Evolutionary conservation across 2,797 vertebrate genomes (phyloP).

Genomic region (Staurois parvus): DNA sequence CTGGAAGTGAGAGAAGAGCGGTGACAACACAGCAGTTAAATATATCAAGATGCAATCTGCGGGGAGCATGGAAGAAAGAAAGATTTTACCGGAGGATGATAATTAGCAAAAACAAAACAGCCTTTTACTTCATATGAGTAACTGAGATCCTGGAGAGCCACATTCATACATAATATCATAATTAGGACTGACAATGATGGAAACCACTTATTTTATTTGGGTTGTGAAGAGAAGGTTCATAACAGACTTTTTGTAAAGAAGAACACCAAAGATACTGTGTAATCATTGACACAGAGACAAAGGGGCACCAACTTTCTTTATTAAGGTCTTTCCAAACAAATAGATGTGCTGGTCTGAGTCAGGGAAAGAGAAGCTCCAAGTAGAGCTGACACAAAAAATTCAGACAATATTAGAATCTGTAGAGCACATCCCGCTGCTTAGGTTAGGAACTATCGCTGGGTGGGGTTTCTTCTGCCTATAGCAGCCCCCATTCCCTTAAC

Average conservation of each 20-base stretch:
- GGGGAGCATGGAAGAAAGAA: neutral
- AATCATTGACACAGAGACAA: neutral
- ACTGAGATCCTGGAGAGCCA: neutral
- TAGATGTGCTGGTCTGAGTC: no score
- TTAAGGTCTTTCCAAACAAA: no score
- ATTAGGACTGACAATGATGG: neutral
- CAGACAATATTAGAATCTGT: no score
- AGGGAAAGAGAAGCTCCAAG: no score
- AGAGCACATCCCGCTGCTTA: no score
- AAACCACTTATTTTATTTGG: neutral
- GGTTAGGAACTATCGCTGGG: no score
- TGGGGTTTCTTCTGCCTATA: no score
- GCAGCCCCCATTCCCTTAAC: no score
- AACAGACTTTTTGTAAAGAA: neutral
- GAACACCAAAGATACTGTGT: neutral
- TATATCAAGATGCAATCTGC: neutral
- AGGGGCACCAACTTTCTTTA: no score
- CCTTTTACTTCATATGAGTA: neutral
- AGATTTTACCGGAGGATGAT: constrained; percentile 2
- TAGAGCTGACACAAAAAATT: no score
- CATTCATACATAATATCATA: neutral
- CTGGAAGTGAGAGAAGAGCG: neutral
- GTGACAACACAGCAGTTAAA: neutral
- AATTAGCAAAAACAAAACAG: constrained; percentile 31
- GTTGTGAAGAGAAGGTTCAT: neutral